phyloP scores from a whole-genome alignment of 2,888 invertebrate species.

The Leucophenga montana region DNA sequence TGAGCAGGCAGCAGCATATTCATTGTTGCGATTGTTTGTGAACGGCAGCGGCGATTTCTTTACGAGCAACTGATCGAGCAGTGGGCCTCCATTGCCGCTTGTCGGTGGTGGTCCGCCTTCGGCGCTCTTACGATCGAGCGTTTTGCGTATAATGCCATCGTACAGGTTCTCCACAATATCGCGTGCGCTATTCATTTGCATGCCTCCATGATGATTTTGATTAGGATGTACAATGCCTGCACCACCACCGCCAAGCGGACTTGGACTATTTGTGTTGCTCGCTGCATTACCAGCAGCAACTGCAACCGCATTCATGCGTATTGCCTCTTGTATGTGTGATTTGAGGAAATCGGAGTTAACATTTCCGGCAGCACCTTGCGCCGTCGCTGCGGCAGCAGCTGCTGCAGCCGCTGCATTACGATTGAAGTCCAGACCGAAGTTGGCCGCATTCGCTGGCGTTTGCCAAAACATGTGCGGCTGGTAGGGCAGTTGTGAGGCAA shows the following conservation, averaged over 20 bases:
- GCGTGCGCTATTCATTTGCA: conserved; percentile 74
- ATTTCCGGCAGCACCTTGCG: conserved; percentile 67
- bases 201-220: conserved; percentile 53
- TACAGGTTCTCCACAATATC: conserved; percentile 80
- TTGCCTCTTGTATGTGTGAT: conserved; percentile 83
- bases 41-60: conserved; percentile 74
- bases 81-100: conserved; percentile 74
- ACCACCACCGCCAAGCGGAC: conserved; percentile 58
- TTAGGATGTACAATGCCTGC: conserved; percentile 54
- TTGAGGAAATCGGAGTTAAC: conserved; percentile 81
- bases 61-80: conserved; percentile 79
- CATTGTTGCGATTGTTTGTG: conserved; percentile 63
- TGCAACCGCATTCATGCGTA: conserved; percentile 40
- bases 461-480: conserved; percentile 85
- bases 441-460: conserved; percentile 68
- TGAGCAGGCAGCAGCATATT: conserved; percentile 54
- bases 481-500: conserved; percentile 77
- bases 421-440: conserved; percentile 73
- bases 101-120: conserved; percentile 61
- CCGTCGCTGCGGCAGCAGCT: conserved; percentile 72
- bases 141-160: conserved; percentile 87
- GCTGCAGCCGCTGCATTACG: conserved; percentile 47
- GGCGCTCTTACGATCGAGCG: conserved; percentile 79
- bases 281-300: conserved; percentile 38
- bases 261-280: conserved; percentile 48